Base-by-base conservation (phyloP, 1,140 invertebrate genomes). In the Drosophila baimaii region DNA sequence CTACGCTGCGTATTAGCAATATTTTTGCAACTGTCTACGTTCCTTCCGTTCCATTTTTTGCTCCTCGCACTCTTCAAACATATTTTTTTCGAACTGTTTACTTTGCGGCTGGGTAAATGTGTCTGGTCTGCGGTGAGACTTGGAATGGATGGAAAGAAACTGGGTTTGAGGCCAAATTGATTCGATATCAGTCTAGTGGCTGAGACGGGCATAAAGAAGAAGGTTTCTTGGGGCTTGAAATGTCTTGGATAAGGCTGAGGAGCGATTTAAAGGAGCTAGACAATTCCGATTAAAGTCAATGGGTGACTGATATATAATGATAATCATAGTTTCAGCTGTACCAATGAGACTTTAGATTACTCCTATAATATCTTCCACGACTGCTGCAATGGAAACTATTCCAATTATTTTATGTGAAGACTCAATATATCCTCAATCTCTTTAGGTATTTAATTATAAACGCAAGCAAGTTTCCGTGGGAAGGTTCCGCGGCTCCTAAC, bases 1-100 rank as follows among this genome's bases (percentile, higher is more conserved):
- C 82, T 68, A 88, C 79, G 77, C 76, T 47, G 44, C 77, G 83
- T 88, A 89, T 89, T 83, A 88, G 83, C 75, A 83, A 88, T 89
- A 89, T 88, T 83, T 86, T 83, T 77, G 72, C 64, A 46, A 89
- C 76, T 83, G 83, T 83, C 80, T 89, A 61, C 52, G 61, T 47
- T 64, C 64, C 69, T 63, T 81, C 80, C 58, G 69, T 25, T 55
- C 77, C 46, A n/a, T 41, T 72, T 51, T 66, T 64, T 15, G 13
- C 46, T 27, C 69, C 19, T 13, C 39, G 44, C 25, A 29, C 33
- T 43, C 44, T 8, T 21, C 33, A 46, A 6, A 39, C 25, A 54
- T 27, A 51, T 71, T 65, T 61, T 61, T 77, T 66, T 59, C 41
- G 27, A 49, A 65, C 49, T 73, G 64, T 78, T 80, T 75, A 65